Evolutionary conservation across 2,888 invertebrate species (phyloP).

Genomic region (Augochlorella aurata): DNA sequence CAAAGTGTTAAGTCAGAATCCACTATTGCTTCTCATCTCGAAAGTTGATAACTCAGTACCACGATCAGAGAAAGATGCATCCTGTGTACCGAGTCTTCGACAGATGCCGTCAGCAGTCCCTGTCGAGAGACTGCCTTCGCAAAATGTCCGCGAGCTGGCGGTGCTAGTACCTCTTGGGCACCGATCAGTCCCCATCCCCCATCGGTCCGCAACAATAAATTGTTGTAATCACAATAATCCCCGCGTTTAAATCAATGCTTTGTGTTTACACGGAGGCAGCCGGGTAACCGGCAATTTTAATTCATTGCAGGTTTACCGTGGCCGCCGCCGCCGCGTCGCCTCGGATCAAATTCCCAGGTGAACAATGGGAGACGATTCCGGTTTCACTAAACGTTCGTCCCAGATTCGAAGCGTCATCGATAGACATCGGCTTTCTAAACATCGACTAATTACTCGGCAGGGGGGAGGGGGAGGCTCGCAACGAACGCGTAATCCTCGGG

Average conservation of each 20-base stretch:
- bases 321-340: constrained; percentile 50
- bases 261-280: constrained; percentile 71
- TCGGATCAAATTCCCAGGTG: constrained; percentile 66
- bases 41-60: not conserved
- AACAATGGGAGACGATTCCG: constrained; percentile 31
- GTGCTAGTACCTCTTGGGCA: constrained; percentile 24
- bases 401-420: constrained; percentile 38
- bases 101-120: constrained; percentile 18
- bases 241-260: constrained; percentile 72
- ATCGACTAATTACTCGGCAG: constrained; percentile 46
- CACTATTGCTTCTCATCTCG: too few relatives aligned
- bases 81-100: rapidly evolving
- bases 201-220: constrained; percentile 73
- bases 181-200: constrained; percentile 6
- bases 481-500: constrained; percentile 40
- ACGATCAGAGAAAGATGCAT: not conserved
- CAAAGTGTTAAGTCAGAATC: not conserved
- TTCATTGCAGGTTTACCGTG: constrained; percentile 68
- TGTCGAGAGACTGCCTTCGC: not conserved
- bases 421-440: constrained; percentile 50
- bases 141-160: constrained; percentile 53
- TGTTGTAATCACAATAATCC: constrained; percentile 79
- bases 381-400: constrained; percentile 7
- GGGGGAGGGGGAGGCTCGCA: not conserved
- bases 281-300: constrained; percentile 70